Percentiles rank a stretch among this genome's conserved stretches.
phyloP scores from a whole-genome alignment of 2,113 vertebrate species.

The Peromyscus maniculatus region DNA sequence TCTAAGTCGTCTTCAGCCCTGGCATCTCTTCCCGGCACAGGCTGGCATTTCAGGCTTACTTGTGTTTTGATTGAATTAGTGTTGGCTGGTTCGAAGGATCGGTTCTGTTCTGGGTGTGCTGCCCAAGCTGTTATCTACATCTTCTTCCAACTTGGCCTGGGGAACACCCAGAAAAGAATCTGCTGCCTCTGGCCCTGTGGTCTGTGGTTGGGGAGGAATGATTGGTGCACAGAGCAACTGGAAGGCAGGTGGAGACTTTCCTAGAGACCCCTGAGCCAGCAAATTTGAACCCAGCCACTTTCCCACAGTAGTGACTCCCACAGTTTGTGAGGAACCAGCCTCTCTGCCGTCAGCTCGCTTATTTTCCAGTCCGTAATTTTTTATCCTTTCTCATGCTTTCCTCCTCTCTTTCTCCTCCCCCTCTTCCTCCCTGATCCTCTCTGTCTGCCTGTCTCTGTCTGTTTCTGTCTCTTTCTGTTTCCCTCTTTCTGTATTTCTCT shows the following conservation, averaged over 20 bases:
- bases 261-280: neutral
- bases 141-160: neutral
- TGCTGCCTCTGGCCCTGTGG: neutral
- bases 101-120: neutral
- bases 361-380: neutral
- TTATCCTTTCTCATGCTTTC: neutral
- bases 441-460: neutral
- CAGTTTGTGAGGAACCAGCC: too few relatives aligned
- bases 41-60: neutral
- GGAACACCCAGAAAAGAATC: neutral
- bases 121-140: neutral
- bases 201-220: neutral
- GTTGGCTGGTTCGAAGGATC: neutral
- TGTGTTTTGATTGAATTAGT: neutral
- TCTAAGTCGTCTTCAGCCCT: fast-evolving
- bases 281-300: neutral
- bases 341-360: neutral
- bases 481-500: neutral
- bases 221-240: neutral
- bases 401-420: neutral
- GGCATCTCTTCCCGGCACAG: neutral
- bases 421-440: neutral
- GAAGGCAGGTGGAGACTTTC: neutral
- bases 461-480: neutral
- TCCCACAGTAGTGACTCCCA: neutral